A percentile compares a stretch with the other conserved stretches of the same genome.
These are phyloP conservation scores for Bettongia penicillata DNA, from an alignment of 2,113 vertebrate genomes.

Conservation along the genomic window DNA sequence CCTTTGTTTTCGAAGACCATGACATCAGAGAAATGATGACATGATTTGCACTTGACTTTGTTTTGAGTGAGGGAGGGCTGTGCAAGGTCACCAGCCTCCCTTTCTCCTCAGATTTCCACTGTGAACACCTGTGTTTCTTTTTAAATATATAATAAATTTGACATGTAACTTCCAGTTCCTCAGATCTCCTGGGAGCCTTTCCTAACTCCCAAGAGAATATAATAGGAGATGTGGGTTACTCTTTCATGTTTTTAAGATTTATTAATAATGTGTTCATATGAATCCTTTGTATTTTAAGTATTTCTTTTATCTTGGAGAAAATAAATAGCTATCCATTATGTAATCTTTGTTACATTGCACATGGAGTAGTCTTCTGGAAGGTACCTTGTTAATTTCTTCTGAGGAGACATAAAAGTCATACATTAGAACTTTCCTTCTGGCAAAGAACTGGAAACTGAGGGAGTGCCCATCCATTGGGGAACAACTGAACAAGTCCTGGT, in stretches of 20 bases:
- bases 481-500: neutral
- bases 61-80: too few relatives aligned
- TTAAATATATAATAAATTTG: neutral
- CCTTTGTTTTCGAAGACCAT: too few relatives aligned
- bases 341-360: neutral
- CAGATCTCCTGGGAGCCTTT: neutral
- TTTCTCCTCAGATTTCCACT: too few relatives aligned
- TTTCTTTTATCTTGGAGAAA: neutral
- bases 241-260: neutral
- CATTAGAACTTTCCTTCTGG: neutral
- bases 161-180: neutral
- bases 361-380: neutral
- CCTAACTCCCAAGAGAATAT: neutral
- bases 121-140: too few relatives aligned
- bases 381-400: too few relatives aligned
- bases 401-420: neutral
- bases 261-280: neutral
- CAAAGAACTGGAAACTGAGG: neutral
- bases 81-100: too few relatives aligned
- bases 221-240: neutral
- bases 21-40: too few relatives aligned
- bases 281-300: neutral
- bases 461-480: neutral
- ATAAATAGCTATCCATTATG: neutral
- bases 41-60: too few relatives aligned